Evolutionary conservation across 2,113 vertebrate species (phyloP).

Genomic region (Panurus biarmicus): DNA sequence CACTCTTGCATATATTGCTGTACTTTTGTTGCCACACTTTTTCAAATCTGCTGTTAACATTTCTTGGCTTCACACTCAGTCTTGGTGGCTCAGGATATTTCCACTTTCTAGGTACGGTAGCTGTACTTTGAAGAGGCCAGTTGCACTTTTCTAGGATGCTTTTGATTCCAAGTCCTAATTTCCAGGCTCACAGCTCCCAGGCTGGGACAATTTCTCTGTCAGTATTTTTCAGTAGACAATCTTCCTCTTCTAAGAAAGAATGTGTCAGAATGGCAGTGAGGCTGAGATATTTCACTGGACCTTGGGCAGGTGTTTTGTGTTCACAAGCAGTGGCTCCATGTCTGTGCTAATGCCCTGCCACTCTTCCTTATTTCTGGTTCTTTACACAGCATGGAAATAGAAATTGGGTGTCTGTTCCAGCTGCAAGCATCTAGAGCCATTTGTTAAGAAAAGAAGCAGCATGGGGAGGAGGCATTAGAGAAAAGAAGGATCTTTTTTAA

Average conservation of each 20-base stretch:
- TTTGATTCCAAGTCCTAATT: neutral
- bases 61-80: neutral
- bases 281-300: neutral
- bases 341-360: neutral
- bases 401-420: neutral
- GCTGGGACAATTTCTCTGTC: neutral
- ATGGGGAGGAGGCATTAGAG: neutral
- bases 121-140: neutral
- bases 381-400: neutral
- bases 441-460: neutral
- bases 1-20: neutral
- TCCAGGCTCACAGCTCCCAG: neutral
- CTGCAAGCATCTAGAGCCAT: neutral
- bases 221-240: neutral
- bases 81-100: neutral
- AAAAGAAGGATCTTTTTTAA: neutral
- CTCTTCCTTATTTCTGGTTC: neutral
- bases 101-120: neutral
- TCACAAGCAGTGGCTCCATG: neutral
- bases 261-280: neutral
- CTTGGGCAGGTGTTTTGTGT: neutral
- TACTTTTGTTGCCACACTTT: neutral
- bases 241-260: neutral
- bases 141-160: neutral
- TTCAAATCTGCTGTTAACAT: neutral